These are phyloP conservation scores for Cataglyphis livida DNA, from an alignment of 2,888 invertebrate species.

Conservation along the genomic window DNA sequence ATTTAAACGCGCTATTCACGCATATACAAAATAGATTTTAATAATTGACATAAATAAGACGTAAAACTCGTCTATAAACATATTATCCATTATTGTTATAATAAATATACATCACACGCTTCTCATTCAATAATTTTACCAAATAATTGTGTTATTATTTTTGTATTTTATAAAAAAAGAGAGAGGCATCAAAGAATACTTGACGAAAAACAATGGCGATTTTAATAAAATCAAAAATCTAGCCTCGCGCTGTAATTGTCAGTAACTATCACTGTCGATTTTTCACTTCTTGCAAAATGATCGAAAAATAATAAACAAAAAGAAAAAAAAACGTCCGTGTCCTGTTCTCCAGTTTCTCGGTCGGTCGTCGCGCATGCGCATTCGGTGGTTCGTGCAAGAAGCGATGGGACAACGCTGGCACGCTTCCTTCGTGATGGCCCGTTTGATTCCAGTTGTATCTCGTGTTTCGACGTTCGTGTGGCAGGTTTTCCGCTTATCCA, in stretches of 20 bases:
- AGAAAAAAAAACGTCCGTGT: neutral
- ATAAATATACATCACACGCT: neutral
- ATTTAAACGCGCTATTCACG: conserved; percentile 2
- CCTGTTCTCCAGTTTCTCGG: neutral
- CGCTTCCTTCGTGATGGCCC: conserved; percentile 79
- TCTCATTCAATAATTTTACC: neutral
- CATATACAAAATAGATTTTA: neutral
- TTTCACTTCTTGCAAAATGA: neutral
- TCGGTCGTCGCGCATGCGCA: conserved; percentile 39
- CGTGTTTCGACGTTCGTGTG: conserved; percentile 64
- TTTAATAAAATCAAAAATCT: neutral
- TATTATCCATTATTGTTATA: neutral
- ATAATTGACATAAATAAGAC: neutral
- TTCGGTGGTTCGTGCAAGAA: neutral
- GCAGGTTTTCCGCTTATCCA: conserved; percentile 55
- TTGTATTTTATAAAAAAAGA: neutral
- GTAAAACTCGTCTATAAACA: neutral
- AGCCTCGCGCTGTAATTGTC: neutral
- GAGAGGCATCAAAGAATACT: neutral
- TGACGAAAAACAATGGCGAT: neutral
- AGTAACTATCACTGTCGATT: neutral
- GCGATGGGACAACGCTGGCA: conserved; percentile 52
- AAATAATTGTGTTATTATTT: neutral
- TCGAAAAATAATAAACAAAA: neutral
- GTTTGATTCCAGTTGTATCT: conserved; percentile 68